These are phyloP conservation scores for Symphodus melops DNA, from an alignment of 2,113 vertebrate genomes.

Conservation along the genomic window DNA sequence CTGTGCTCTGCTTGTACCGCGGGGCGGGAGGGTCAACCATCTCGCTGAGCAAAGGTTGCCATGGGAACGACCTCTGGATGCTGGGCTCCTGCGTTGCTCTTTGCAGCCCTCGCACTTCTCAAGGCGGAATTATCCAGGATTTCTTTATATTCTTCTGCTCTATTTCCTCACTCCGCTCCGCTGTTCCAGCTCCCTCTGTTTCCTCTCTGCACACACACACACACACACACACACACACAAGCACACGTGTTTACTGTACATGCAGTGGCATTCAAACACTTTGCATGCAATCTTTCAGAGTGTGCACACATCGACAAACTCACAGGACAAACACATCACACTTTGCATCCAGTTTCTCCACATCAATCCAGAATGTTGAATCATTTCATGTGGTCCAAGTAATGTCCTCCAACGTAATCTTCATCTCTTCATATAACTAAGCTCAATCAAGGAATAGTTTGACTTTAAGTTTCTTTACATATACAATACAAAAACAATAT, in stretches of 20 bases:
- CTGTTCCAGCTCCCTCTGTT: constrained; percentile 50
- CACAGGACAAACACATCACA: not conserved
- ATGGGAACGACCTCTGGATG: constrained; percentile 85
- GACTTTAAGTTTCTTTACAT: too few relatives aligned
- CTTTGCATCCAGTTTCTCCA: not conserved
- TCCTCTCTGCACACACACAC: constrained; percentile 8
- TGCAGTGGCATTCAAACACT: constrained; percentile 38
- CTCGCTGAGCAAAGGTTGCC: constrained; percentile 83
- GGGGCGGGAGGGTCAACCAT: constrained; percentile 79
- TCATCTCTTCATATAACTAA: not conserved
- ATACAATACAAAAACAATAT: too few relatives aligned
- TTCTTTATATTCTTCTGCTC: constrained; percentile 83
- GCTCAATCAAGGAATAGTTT: too few relatives aligned
- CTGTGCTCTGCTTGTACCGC: constrained; percentile 71
- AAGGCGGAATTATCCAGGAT: constrained; percentile 74
- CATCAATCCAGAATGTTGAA: constrained; percentile 13
- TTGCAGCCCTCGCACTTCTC: constrained; percentile 66
- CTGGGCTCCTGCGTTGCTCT: constrained; percentile 56
- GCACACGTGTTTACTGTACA: constrained; percentile 8
- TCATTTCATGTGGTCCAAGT: not conserved
- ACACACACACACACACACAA: constrained; percentile 6
- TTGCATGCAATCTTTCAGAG: constrained; percentile 16
- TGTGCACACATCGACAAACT: constrained; percentile 14
- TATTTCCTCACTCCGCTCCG: constrained; percentile 72
- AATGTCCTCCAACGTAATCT: not conserved